Evolutionary conservation across 2,113 vertebrate species (phyloP), one percentile per base, ranked within the genome.

Genomic region (Lophochroa leadbeateri): DNA sequence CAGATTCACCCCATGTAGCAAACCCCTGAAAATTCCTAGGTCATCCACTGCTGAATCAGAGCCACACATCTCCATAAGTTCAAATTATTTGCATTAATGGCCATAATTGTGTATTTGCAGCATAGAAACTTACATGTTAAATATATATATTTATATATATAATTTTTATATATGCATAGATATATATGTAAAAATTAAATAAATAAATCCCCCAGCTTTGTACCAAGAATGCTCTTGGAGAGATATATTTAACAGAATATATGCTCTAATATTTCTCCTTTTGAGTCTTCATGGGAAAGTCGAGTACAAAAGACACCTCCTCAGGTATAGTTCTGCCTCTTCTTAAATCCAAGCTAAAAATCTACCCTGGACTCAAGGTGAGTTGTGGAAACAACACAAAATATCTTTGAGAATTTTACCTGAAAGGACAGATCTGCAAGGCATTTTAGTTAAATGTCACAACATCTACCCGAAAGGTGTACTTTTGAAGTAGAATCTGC

Each of bases 341-440:
- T 76, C 55, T 71, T 75, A 82, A 90, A 70, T 41, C 18, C 1
- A 0, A 43, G 21, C 19, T 39, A 80, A 92, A 83, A 83, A 83
- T 58, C 43, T 31, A 41, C 17, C 19, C 12, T 46, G 28, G 12
- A 7, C 86, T 90, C 55, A 53, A 35, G 11, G 74, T 15, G 31
- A 77, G 11, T 29, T 80, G 31, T 5, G 3, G 17, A 82, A 78
- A 5, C 8, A 69, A 57, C 0, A 0, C 4, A 69, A 82, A 85
- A 60, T 17, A 0, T n/a, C 39, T 72, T 44, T 74, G 39, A 90
- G 35, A 90, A 60, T 70, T 83, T 86, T 47, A 63, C 13, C 24
- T 63, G 74, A 57, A 69, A 88, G 12, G 24, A 47, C 9, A 50
- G 11, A 57, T 11, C 18, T 61, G 49, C 18, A 44, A 82, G 13